Conservation (phyloP, 2,888 invertebrate genomes). For the Acleris cristana region DNA sequence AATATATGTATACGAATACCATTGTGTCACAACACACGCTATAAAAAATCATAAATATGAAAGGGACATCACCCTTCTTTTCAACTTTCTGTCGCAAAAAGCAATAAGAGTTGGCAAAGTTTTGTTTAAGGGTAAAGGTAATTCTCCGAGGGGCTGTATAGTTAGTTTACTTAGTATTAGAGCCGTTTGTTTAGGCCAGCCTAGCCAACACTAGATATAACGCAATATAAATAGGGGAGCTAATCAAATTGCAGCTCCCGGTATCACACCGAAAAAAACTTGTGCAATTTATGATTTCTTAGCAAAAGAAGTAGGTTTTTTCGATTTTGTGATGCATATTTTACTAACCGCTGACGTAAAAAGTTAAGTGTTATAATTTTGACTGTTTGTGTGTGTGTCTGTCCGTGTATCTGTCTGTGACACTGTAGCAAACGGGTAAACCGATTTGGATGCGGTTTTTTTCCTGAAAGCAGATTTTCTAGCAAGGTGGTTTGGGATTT, state of each 20-base stretch:
- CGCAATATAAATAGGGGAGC: slow-evolving; percentile 67
- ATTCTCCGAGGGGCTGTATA: slow-evolving; percentile 65
- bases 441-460: no score
- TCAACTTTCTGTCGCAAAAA: slow-evolving; percentile 59
- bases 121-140: slow-evolving; percentile 69
- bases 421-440: no score
- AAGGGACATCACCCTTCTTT: slow-evolving; percentile 43
- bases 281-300: no score
- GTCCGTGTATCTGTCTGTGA: no score
- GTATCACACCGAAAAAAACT: not conserved
- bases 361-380: no score
- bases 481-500: no score
- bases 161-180: slow-evolving; percentile 74
- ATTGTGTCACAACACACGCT: not conserved
- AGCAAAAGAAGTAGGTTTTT: no score
- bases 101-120: slow-evolving; percentile 67
- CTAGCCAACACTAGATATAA: slow-evolving; percentile 69
- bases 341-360: no score
- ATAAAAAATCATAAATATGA: slow-evolving; percentile 15
- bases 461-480: no score
- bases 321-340: no score
- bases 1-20: not conserved
- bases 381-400: no score
- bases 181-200: slow-evolving; percentile 68
- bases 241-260: slow-evolving; percentile 54